Evolutionary conservation across 2,888 invertebrate species (phyloP).

Genomic region (Andrena praecox): DNA sequence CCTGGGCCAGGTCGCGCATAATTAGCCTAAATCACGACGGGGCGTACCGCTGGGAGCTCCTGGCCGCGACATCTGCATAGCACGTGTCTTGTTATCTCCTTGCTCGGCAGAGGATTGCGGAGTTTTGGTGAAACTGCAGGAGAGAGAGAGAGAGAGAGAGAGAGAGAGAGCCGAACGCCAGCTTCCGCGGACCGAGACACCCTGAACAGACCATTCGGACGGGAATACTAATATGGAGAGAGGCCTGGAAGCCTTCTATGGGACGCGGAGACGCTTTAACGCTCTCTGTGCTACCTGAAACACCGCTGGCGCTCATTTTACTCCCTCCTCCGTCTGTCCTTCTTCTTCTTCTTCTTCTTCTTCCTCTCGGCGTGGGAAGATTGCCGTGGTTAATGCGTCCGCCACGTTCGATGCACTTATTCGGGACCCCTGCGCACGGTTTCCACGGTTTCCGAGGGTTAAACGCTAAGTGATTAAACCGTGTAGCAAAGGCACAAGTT

Average conservation of each 20-base stretch:
- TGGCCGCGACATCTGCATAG: constrained; percentile 76
- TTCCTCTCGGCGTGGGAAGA: constrained; percentile 49
- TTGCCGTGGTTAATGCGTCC: constrained; percentile 35
- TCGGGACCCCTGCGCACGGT: constrained; percentile 9
- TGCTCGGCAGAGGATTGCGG: constrained; percentile 35
- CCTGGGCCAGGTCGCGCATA: constrained; percentile 71
- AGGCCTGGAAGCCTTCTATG: constrained; percentile 41
- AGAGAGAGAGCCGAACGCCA: background rate
- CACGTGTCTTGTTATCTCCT: constrained; percentile 76
- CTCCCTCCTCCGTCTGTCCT: constrained; percentile 3
- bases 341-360: constrained; percentile 5
- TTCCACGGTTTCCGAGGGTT: constrained; percentile 7
- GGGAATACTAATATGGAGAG: constrained; percentile 65
- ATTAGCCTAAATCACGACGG: constrained; percentile 79
- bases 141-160: background rate
- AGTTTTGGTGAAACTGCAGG: constrained; percentile 43
- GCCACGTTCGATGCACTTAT: constrained; percentile 41
- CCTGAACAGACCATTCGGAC: constrained; percentile 38
- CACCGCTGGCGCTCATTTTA: constrained; percentile 37
- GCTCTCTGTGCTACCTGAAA: constrained; percentile 21
- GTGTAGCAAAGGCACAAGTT: too few species aligned
- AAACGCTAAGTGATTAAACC: background rate
- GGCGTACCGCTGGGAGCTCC: constrained; percentile 66
- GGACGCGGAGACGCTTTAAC: constrained; percentile 27
- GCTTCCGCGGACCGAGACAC: constrained; percentile 24